phyloP scores from a whole-genome alignment of 2,113 vertebrate genomes.

The Rafetus swinhoei region DNA sequence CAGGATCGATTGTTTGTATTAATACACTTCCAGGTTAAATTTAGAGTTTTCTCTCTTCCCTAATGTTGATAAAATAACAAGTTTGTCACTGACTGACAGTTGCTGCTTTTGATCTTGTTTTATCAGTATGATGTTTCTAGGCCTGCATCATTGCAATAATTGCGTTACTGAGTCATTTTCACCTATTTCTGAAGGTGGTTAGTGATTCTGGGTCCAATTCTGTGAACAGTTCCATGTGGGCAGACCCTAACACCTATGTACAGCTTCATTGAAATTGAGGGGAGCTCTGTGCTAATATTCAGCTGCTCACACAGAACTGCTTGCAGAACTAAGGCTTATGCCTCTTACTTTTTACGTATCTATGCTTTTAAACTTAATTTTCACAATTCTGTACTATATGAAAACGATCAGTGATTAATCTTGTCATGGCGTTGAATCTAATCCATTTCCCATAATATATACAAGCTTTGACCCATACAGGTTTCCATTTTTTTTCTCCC shows the following conservation, averaged over 20 bases:
- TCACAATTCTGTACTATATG: rapidly evolving
- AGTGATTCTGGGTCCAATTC: neutral
- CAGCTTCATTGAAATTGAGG: neutral
- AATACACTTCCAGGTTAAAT: rapidly evolving
- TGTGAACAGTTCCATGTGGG: neutral
- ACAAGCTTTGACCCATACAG: rapidly evolving
- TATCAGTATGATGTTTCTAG: neutral
- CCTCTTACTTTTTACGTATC: rapidly evolving
- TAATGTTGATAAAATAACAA: rapidly evolving
- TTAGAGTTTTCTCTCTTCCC: neutral
- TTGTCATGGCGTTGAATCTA: neutral
- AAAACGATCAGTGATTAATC: rapidly evolving
- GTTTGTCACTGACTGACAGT: rapidly evolving
- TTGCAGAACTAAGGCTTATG: neutral
- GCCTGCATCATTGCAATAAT: rapidly evolving
- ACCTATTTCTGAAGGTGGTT: rapidly evolving
- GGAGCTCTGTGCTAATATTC: rapidly evolving
- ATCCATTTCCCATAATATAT: neutral
- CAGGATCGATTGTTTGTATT: neutral
- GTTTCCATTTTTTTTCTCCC: neutral
- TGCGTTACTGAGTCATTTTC: neutral
- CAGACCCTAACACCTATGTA: neutral
- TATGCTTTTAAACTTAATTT: neutral
- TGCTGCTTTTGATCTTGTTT: neutral
- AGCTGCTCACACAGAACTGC: rapidly evolving